Conservation (phyloP, 30 jellyfish, hydroid and myxozoan species). For the Haliclystus octoradiatus region DNA sequence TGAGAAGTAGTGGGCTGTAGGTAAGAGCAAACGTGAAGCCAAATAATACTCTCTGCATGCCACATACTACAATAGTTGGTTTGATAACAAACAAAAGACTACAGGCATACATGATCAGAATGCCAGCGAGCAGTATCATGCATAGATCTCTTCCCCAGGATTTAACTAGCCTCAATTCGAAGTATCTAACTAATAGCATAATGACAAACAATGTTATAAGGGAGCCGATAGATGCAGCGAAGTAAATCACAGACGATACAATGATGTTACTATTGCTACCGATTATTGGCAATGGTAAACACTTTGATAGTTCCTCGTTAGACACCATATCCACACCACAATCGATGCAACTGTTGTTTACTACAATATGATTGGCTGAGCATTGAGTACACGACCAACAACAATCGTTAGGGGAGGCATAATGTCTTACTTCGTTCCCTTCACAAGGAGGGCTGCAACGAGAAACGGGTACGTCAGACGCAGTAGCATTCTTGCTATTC, state of each 20-base stretch:
- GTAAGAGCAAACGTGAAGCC: conserved; percentile 53
- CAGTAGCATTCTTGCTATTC: background rate
- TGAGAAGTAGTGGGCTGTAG: conserved; percentile 68
- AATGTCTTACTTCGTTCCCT: conserved; percentile 9
- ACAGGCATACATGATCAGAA: conserved; percentile 33
- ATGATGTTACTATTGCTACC: background rate
- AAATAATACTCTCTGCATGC: conserved; percentile 36
- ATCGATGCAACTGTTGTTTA: conserved; percentile 46
- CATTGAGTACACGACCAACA: conserved; percentile 81
- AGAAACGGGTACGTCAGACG: conserved; percentile 29
- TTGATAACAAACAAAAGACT: conserved; percentile 37
- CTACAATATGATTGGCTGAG: conserved; percentile 15
- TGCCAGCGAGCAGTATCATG: conserved; percentile 60
- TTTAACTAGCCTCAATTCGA: conserved; percentile 35
- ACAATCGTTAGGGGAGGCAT: conserved; percentile 11
- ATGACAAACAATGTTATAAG: conserved; percentile 37
- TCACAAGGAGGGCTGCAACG: conserved; percentile 61
- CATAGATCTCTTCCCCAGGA: conserved; percentile 88
- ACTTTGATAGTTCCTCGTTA: conserved; percentile 13
- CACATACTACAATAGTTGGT: conserved; percentile 56
- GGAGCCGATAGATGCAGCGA: conserved; percentile 25
- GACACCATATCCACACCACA: conserved; percentile 36
- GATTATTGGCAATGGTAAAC: conserved; percentile 27
- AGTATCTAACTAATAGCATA: conserved; percentile 44
- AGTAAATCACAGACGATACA: background rate